Base-by-base conservation (phyloP, 2,797 vertebrate genomes). In the Enteromius radiatus region DNA sequence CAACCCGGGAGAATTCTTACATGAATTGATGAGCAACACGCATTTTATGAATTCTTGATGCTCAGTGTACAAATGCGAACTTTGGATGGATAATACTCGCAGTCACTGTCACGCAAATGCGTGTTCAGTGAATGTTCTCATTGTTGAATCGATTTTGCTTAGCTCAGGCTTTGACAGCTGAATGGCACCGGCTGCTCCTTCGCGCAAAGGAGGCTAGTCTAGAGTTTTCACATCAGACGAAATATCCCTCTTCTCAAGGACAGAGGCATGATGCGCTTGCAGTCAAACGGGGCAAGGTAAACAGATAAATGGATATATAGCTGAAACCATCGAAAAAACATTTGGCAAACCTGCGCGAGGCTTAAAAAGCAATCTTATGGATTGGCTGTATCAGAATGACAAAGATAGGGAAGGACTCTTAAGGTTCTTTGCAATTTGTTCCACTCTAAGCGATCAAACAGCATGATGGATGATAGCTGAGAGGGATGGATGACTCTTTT, bases 361-460 rank as follows among this genome's bases (percentile, higher is more conserved):
- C 38, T 47, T 80, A 33, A 73, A 87, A 83, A 54, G 65, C 23
- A 76, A 71, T 81, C 43, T 88, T 69, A 78, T 70, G 68, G 36
- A 77, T 82, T 73, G 56, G 59, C 41, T 67, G 17, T 69, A 79
- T 59, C 67, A 83, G 75, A 78, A 54, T 47, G 49, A 81, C 77
- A 76, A 33, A 28, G 74, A 85, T 17, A 41, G 76, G 70, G 63
- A 83, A 82, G 78, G 78, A 61, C 84, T 86, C 59, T 73, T 86
- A 68, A 79, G 80, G 41, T 85, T 86, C 15, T 78, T 74, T 7
- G 61, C 84, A 75, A 70, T 70, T 64, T 78, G 26, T 79, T 76
- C 9, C 63, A 64, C 54, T 80, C 43, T 49, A 43, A 56, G 76
- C 33, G 49, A 80, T 83, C 80, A 82, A 84, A 80, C 36, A 77